Evolutionary conservation across 2,888 invertebrate genomes (phyloP).

Genomic region (Anticlea derivata): DNA sequence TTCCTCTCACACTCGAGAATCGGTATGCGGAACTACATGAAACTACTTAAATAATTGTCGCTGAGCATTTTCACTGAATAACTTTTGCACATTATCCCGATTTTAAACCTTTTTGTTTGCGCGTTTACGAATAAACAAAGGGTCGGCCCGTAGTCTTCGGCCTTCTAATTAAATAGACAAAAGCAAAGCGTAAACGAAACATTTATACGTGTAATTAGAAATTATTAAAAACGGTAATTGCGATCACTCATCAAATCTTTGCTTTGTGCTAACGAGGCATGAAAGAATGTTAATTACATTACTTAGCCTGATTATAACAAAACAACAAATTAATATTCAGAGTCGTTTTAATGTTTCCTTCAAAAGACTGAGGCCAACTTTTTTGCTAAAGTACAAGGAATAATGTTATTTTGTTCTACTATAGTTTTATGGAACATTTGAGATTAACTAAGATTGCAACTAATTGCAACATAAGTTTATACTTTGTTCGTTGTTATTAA

Average conservation of each 20-base stretch:
- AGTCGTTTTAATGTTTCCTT: not conserved
- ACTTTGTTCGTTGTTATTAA: too few species aligned
- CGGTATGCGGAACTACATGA: slow-evolving; percentile 49
- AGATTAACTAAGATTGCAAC: too few species aligned
- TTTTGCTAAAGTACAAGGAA: too few species aligned
- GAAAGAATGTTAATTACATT: slow-evolving; percentile 17
- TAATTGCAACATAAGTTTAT: too few species aligned
- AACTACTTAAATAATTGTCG: slow-evolving; percentile 61
- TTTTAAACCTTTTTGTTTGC: slow-evolving; percentile 15
- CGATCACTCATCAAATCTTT: slow-evolving; percentile 25
- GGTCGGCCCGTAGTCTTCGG: slow-evolving; percentile 11
- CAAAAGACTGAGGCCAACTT: too few species aligned
- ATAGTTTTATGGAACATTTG: too few species aligned
- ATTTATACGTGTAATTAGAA: slow-evolving; percentile 19
- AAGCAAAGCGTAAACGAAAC: slow-evolving; percentile 18
- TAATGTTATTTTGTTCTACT: too few species aligned
- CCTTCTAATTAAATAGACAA: slow-evolving; percentile 29
- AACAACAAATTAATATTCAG: slow-evolving; percentile 1
- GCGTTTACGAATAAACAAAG: slow-evolving; percentile 36
- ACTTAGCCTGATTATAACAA: not conserved
- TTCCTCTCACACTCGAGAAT: slow-evolving; percentile 41
- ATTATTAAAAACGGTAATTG: slow-evolving; percentile 27
- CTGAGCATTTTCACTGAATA: slow-evolving; percentile 42
- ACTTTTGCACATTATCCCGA: slow-evolving; percentile 26
- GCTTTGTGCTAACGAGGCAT: slow-evolving; percentile 8